These are phyloP conservation scores for Pterocles orientalis DNA, from an alignment of 2,113 vertebrate species.

Conservation along the genomic window DNA sequence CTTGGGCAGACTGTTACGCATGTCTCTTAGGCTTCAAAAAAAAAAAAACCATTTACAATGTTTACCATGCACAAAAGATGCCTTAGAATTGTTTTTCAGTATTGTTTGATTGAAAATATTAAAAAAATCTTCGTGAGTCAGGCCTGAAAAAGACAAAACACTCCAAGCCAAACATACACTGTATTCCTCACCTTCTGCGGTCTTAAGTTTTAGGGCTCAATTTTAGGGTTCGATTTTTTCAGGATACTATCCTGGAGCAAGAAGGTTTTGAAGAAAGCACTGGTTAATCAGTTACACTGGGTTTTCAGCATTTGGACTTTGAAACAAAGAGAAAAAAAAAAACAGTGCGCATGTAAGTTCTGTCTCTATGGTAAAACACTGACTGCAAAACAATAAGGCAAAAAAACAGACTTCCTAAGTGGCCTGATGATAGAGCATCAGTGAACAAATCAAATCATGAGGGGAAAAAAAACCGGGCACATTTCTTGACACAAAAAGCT, in stretches of 20 bases:
- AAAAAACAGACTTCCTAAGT: not conserved
- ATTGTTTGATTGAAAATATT: not conserved
- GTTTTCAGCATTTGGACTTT: not conserved
- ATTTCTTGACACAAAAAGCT: not conserved
- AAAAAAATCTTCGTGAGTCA: not conserved
- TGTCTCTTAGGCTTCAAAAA: not conserved
- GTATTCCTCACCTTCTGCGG: not conserved
- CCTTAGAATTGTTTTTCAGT: not conserved
- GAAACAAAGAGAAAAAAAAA: not conserved
- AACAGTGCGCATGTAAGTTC: rapidly evolving
- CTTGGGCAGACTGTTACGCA: not conserved
- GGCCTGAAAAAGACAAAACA: not conserved
- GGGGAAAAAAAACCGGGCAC: rapidly evolving
- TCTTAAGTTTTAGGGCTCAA: not conserved
- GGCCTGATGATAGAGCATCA: not conserved
- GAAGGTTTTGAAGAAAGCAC: not conserved
- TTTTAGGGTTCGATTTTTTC: not conserved
- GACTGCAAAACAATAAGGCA: not conserved
- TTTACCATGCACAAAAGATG: not conserved
- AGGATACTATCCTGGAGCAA: not conserved
- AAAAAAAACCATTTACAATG: not conserved
- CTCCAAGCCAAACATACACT: not conserved
- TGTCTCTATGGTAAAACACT: not conserved
- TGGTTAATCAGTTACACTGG: not conserved
- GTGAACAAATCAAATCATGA: not conserved